These are phyloP conservation scores for Cyclophora albipunctata DNA, from an alignment of 2,888 invertebrate genomes.

Conservation along the genomic window DNA sequence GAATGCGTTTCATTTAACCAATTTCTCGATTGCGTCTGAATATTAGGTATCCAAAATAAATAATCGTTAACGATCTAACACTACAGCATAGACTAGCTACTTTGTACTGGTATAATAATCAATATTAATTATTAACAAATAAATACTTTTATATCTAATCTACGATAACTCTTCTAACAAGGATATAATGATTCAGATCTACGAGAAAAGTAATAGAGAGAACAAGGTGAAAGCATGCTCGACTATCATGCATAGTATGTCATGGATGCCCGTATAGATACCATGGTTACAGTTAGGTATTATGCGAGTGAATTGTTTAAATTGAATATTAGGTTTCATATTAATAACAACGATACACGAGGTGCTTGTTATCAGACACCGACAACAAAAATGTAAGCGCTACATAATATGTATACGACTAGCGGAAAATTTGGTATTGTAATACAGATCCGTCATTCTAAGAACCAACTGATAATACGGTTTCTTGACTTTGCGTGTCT, in stretches of 20 bases:
- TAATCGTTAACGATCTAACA: constrained; percentile 19
- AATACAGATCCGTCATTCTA: constrained; percentile 64
- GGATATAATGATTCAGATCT: constrained; percentile 38
- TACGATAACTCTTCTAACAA: constrained; percentile 14
- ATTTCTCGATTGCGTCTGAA: constrained; percentile 21
- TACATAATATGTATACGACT: constrained; percentile 50
- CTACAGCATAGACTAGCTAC: constrained; percentile 56
- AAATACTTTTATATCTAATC: constrained; percentile 21
- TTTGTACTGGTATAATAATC: constrained; percentile 50
- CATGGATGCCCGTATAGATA: constrained; percentile 37
- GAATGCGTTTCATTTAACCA: constrained; percentile 12
- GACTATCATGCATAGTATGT: constrained; percentile 50
- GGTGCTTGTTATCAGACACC: constrained; percentile 39
- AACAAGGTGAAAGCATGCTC: constrained; percentile 53
- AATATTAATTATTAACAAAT: constrained; percentile 18
- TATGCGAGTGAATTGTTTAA: constrained; percentile 32
- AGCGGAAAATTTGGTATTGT: constrained; percentile 54
- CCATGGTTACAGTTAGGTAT: constrained; percentile 23
- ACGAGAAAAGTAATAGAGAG: constrained; percentile 30
- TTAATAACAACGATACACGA: constrained; percentile 32
- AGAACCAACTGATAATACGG: constrained; percentile 75
- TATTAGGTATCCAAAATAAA: constrained; percentile 20
- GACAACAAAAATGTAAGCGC: constrained; percentile 56
- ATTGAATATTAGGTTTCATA: constrained; percentile 35
- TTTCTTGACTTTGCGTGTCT: constrained; percentile 74